phyloP scores from a whole-genome alignment of 2,888 invertebrate species.

The Hyposoter didymator region DNA sequence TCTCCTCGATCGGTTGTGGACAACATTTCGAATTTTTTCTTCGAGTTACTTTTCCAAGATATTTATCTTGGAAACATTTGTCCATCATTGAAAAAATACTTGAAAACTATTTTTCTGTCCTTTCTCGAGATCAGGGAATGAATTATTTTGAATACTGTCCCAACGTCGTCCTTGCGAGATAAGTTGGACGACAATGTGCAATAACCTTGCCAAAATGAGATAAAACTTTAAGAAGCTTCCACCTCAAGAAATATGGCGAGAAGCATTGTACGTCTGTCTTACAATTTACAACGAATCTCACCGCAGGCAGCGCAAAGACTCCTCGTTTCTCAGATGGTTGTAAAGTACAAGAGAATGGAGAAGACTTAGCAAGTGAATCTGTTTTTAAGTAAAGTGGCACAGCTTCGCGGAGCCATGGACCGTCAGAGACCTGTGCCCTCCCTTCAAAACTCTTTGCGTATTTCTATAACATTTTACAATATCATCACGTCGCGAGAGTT shows the following conservation, averaged over 20 bases:
- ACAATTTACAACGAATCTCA: slow-evolving; percentile 48
- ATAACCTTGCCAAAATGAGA: slow-evolving; percentile 19
- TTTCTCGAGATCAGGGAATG: not conserved
- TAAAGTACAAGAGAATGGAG: slow-evolving; percentile 44
- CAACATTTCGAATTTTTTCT: not conserved
- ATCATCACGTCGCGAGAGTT: slow-evolving; percentile 39
- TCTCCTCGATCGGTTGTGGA: no score
- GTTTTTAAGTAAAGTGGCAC: slow-evolving; percentile 61
- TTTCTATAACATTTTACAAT: slow-evolving; percentile 22
- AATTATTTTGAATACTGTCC: not conserved
- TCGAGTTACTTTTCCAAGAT: not conserved
- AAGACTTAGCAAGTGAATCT: slow-evolving; percentile 60
- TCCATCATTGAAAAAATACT: no score
- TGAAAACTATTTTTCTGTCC: not conserved
- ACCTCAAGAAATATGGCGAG: slow-evolving; percentile 10
- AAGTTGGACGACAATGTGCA: slow-evolving; percentile 6
- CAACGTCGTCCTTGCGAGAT: slow-evolving; percentile 5
- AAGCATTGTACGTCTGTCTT: slow-evolving; percentile 14
- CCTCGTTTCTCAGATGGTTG: slow-evolving; percentile 55
- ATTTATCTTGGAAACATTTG: not conserved
- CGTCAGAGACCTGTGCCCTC: not conserved
- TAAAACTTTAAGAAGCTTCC: slow-evolving; percentile 41
- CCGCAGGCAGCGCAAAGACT: slow-evolving; percentile 37
- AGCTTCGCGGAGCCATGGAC: slow-evolving; percentile 34
- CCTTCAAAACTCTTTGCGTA: slow-evolving; percentile 1